These are phyloP conservation scores for Clarias magur DNA, from an alignment of 2,113 vertebrate species.

Conservation along the genomic window DNA sequence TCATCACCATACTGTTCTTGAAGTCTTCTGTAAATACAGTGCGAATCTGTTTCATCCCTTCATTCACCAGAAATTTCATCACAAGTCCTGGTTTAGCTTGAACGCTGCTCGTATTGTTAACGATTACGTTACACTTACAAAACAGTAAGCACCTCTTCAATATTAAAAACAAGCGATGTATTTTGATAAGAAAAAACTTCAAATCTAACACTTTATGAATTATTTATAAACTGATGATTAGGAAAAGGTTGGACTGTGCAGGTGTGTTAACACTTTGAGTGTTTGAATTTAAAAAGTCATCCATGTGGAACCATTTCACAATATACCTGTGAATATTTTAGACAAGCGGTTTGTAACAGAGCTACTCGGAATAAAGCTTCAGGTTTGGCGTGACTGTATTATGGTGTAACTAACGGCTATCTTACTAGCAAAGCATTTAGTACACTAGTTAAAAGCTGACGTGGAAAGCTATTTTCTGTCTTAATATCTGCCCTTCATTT, in stretches of 20 bases:
- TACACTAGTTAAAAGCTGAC: background rate
- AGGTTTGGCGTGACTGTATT: background rate
- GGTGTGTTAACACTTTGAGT: background rate
- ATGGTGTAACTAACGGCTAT: background rate
- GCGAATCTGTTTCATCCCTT: too few species aligned
- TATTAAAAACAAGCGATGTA: too few species aligned
- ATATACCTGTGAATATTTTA: background rate
- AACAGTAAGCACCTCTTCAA: too few species aligned
- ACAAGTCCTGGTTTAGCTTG: too few species aligned
- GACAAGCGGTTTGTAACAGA: background rate
- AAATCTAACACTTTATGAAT: background rate
- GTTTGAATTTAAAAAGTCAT: background rate
- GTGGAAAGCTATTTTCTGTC: background rate
- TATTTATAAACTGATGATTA: background rate
- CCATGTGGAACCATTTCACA: background rate
- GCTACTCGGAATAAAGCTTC: background rate
- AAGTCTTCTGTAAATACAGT: too few species aligned
- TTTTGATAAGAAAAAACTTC: background rate
- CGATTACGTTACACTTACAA: background rate
- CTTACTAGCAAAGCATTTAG: background rate
- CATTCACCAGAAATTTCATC: too few species aligned
- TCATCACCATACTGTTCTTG: too few species aligned
- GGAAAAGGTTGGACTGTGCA: background rate
- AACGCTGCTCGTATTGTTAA: background rate
- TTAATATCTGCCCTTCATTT: background rate